Percentiles rank a stretch among this genome's conserved stretches.
phyloP scores from a whole-genome alignment of 2,113 vertebrate genomes.

The Emydocephalus ijimae region DNA sequence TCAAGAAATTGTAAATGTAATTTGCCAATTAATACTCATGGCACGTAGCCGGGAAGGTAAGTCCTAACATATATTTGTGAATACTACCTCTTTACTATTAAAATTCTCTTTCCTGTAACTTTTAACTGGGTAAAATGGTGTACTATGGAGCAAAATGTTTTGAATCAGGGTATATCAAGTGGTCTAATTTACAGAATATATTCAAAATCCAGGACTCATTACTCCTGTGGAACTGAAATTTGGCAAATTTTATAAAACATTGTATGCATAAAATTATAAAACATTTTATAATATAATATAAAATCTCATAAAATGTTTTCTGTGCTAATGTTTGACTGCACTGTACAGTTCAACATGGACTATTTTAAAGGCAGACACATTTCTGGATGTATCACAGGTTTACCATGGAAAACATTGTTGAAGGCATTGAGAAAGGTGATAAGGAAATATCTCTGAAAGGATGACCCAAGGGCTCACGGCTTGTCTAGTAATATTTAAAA shows the following conservation, averaged over 20 bases:
- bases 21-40: constrained; percentile 97
- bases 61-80: constrained; percentile 29
- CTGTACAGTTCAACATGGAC: background rate
- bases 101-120: background rate
- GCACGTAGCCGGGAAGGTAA: constrained; percentile 95
- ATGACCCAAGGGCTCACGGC: background rate
- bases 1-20: constrained; percentile 98
- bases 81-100: background rate
- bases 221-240: background rate
- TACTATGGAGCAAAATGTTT: background rate
- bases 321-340: background rate
- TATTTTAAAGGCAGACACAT: background rate
- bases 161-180: background rate
- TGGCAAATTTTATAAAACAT: background rate
- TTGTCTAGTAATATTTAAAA: background rate
- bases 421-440: background rate
- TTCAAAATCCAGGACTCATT: background rate
- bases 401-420: background rate
- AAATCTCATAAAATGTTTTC: background rate
- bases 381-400: background rate
- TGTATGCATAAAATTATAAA: background rate
- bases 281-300: background rate
- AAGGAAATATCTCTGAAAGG: background rate
- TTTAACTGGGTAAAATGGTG: background rate
- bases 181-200: background rate